phyloP scores from a whole-genome alignment of 2,888 invertebrate species.

The Cyaniris semiargus region DNA sequence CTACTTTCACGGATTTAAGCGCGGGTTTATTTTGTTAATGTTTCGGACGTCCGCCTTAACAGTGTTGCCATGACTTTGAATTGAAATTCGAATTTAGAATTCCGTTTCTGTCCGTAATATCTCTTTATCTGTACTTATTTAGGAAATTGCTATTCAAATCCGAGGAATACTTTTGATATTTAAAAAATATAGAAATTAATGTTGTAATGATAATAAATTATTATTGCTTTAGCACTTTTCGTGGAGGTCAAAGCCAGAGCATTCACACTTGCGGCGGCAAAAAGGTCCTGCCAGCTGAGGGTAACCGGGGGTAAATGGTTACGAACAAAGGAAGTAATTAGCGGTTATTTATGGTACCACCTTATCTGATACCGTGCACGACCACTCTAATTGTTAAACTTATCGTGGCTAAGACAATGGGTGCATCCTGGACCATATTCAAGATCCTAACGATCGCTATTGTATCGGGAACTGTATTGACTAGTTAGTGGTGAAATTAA shows the following conservation, averaged over 20 bases:
- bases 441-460: constrained; percentile 37
- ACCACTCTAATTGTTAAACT: constrained; percentile 41
- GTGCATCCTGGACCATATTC: constrained; percentile 26
- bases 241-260: not conserved
- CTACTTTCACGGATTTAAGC: constrained; percentile 8
- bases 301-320: constrained; percentile 32
- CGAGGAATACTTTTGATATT: not conserved
- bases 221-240: not conserved
- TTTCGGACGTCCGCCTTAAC: constrained; percentile 5
- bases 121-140: not conserved
- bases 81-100: not conserved
- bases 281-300: not conserved
- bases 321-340: constrained; percentile 67
- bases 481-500: not conserved
- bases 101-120: not conserved
- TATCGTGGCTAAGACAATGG: constrained; percentile 26
- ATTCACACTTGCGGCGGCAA: not conserved
- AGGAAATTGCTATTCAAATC: not conserved
- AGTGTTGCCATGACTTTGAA: constrained; percentile 12
- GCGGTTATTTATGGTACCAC: constrained; percentile 68
- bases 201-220: no score
- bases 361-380: constrained; percentile 63
- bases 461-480: constrained; percentile 14
- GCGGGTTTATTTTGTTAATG: not conserved
- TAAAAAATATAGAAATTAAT: no score